Evolutionary conservation across 2,113 vertebrate species (phyloP).

Genomic region (Heterotilapia buettikoferi): DNA sequence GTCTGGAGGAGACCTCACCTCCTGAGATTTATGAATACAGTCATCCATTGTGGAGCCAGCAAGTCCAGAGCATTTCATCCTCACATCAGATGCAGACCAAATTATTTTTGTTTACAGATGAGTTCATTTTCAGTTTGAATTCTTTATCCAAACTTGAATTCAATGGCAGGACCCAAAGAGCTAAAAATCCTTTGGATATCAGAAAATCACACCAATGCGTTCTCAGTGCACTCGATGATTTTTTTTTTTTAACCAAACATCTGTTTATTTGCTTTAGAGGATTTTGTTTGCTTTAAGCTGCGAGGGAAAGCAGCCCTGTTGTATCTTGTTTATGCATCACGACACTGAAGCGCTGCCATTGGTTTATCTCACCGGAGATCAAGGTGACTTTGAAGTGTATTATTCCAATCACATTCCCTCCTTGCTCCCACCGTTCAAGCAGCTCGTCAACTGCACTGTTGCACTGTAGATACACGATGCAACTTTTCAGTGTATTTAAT

Average conservation of each 20-base stretch:
- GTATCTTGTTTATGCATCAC: constrained; percentile 37
- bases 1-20: neutral
- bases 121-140: neutral
- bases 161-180: constrained; percentile 55
- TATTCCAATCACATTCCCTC: constrained; percentile 63
- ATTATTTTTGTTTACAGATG: constrained; percentile 49
- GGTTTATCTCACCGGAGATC: constrained; percentile 49
- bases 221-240: neutral
- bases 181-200: constrained; percentile 20
- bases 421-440: constrained; percentile 39
- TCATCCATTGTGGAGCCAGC: constrained; percentile 5
- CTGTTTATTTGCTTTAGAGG: constrained; percentile 34
- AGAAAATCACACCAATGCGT: neutral
- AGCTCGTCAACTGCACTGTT: constrained; percentile 28
- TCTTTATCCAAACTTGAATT: constrained; percentile 18
- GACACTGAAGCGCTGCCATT: constrained; percentile 52
- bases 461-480: constrained; percentile 26
- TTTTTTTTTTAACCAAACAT: constrained; percentile 24
- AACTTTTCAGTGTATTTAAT: constrained; percentile 46
- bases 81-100: neutral
- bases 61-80: neutral
- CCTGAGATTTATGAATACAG: neutral
- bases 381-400: constrained; percentile 64
- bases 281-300: constrained; percentile 59
- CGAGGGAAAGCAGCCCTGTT: neutral